A percentile compares a stretch with the other conserved stretches of the same genome.
phyloP scores from a whole-genome alignment of 1,140 invertebrate species.

The Orchestia grillus region DNA sequence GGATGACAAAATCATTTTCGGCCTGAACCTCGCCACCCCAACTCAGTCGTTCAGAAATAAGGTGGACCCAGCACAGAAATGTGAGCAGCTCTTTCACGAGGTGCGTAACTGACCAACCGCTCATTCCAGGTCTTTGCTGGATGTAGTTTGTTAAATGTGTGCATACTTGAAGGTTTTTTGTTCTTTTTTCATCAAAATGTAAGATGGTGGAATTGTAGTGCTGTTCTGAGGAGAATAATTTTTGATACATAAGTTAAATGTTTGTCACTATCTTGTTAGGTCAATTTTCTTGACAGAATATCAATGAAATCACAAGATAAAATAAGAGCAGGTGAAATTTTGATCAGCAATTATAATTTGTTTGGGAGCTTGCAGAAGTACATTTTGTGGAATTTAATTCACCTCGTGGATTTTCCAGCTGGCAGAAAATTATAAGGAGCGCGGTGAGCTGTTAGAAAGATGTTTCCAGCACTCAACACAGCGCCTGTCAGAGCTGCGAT shows the following conservation, averaged over 20 bases:
- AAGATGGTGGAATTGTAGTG: background rate
- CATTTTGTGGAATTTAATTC: background rate
- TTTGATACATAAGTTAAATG: too few species aligned
- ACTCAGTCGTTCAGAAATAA: constrained; percentile 49
- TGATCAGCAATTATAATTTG: background rate
- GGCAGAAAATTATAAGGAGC: constrained; percentile 38
- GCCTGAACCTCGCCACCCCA: constrained; percentile 46
- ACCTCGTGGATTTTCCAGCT: background rate
- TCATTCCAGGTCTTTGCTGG: background rate
- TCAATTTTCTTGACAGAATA: too few species aligned
- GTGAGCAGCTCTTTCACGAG: constrained; percentile 46
- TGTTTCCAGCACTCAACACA: background rate
- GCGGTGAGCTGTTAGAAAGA: background rate
- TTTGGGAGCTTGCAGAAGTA: background rate
- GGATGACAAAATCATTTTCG: constrained; percentile 57
- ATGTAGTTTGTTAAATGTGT: background rate
- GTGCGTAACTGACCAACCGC: background rate
- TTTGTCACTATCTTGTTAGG: too few species aligned
- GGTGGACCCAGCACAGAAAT: constrained; percentile 28
- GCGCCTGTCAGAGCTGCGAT: background rate
- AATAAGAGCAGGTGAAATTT: background rate
- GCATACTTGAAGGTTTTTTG: background rate
- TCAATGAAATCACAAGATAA: too few species aligned
- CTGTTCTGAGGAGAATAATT: background rate
- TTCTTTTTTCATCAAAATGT: background rate